Evolutionary conservation across 2,113 vertebrate genomes (phyloP), one percentile per base, ranked within the genome.

Genomic region (Leptobrachium ailaonicum): DNA sequence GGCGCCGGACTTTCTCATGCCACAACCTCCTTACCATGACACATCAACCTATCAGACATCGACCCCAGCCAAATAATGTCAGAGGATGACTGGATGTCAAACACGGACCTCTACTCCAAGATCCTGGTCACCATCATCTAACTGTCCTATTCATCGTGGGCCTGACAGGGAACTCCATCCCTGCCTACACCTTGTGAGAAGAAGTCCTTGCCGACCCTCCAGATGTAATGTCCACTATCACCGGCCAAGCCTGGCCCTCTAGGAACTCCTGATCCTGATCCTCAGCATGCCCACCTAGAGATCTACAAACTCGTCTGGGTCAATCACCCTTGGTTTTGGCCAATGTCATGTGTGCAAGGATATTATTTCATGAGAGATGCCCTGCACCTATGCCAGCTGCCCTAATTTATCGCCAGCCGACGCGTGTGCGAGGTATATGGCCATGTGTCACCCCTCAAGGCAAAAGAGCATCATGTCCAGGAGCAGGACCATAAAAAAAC

Each of bases 281-380:
- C 93, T 98, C 58, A 95, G 95, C 86, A 95, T 99, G 97, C 97
- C 97, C 3, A 94, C 98, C 42, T n/a, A n/a, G 97, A 98, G 88
- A 90, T 98, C 41, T 97, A 98, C 90, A 99, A 95, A 92, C 98
- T 99, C 88, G 97, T 99, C 90, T 99, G 97, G 97, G 93, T 98
- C 75, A 96, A 98, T 73, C 93, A 98, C 84, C 97, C 96, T 47
- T 99, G 97, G 97, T 94, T 95, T 98, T 99, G 40, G 97, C 96
- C 1, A 93, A 95, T 0, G 87, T 89, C 0, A 91, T 91, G 66
- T 98, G 97, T 85, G n/a, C 91, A 94, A 2, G 93, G 95, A 45
- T 98, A 98, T 85, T 98, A 98, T 87, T 98, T 97, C 86, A 90
- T 98, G 2, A 90, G 97, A 6, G 97, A 99, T n/a, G 92, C 95